Percentiles rank a stretch among this genome's conserved stretches.
Evolutionary conservation across 2,888 invertebrate genomes (phyloP).

Genomic region (Diogma glabrata): DNA sequence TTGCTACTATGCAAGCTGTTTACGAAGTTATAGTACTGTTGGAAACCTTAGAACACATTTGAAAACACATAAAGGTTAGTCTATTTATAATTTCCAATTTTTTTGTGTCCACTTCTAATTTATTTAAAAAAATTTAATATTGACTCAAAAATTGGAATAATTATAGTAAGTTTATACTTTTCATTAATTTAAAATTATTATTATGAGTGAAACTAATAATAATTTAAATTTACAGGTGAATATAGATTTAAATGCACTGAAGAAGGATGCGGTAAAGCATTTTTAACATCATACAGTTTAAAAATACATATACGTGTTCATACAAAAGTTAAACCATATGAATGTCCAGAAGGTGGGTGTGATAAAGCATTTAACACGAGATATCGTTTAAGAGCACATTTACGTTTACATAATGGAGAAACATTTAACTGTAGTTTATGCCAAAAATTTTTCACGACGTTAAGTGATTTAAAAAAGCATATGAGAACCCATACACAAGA

Average conservation of each 20-base stretch:
- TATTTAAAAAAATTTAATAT: too few species aligned
- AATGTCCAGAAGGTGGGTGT: slow-evolving; percentile 71
- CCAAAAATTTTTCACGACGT: slow-evolving; percentile 82
- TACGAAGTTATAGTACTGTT: slow-evolving; percentile 81
- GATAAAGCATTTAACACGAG: slow-evolving; percentile 90
- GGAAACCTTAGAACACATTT: slow-evolving; percentile 90
- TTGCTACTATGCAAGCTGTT: slow-evolving; percentile 83
- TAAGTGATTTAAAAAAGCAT: slow-evolving; percentile 91
- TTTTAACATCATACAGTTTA: slow-evolving; percentile 87
- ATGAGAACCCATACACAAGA: slow-evolving; percentile 86
- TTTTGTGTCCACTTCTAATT: too few species aligned
- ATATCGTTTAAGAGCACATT: slow-evolving; percentile 81
- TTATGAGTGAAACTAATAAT: neutral
- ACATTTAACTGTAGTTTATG: slow-evolving; percentile 90
- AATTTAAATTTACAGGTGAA: slow-evolving; percentile 56
- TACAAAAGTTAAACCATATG: slow-evolving; percentile 85
- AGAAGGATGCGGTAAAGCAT: slow-evolving; percentile 80
- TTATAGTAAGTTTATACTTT: too few species aligned
- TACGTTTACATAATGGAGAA: slow-evolving; percentile 84
- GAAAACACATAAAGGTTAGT: slow-evolving; percentile 87
- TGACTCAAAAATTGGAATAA: too few species aligned
- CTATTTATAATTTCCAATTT: too few species aligned
- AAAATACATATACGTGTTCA: slow-evolving; percentile 92
- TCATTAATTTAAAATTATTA: too few species aligned
- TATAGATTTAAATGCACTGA: slow-evolving; percentile 86